phyloP scores from a whole-genome alignment of 2,888 invertebrate species.

The Idaea dimidiata region DNA sequence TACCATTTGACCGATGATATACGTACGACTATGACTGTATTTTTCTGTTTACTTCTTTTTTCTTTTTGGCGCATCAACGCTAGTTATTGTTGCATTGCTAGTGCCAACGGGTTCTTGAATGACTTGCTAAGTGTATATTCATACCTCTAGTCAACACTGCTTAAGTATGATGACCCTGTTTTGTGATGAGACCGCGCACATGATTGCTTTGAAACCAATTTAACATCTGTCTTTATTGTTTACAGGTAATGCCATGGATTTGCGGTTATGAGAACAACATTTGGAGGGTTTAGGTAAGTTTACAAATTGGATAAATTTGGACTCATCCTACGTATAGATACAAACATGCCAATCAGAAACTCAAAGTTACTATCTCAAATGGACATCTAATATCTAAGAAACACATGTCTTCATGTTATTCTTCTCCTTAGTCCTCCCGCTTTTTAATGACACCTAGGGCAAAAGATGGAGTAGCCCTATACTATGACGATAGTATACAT shows the following conservation, averaged over 20 bases:
- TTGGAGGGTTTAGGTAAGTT: conserved; percentile 64
- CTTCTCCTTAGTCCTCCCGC: too few relatives aligned
- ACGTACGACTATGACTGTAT: conserved; percentile 14
- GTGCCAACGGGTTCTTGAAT: background rate
- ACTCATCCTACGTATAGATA: background rate
- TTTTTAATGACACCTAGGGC: too few relatives aligned
- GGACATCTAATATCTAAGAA: too few relatives aligned
- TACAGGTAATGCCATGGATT: conserved; percentile 60
- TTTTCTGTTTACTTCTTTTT: background rate
- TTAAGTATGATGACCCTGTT: background rate
- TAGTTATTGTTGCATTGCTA: conserved; percentile 14
- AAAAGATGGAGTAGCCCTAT: too few relatives aligned
- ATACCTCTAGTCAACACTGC: background rate
- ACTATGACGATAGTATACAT: too few relatives aligned
- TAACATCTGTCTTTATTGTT: conserved; percentile 36
- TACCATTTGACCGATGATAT: conserved; percentile 16
- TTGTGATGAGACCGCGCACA: background rate
- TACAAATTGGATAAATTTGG: conserved; percentile 19
- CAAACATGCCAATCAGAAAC: background rate
- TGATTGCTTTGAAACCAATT: background rate
- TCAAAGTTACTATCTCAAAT: background rate
- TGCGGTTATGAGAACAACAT: conserved; percentile 63
- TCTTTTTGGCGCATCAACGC: conserved; percentile 11
- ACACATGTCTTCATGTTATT: too few relatives aligned
- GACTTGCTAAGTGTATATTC: background rate